Evolutionary conservation across 2,797 vertebrate species (phyloP), one percentile per base, ranked within the genome.

Genomic region (Ictinia mississippiensis): DNA sequence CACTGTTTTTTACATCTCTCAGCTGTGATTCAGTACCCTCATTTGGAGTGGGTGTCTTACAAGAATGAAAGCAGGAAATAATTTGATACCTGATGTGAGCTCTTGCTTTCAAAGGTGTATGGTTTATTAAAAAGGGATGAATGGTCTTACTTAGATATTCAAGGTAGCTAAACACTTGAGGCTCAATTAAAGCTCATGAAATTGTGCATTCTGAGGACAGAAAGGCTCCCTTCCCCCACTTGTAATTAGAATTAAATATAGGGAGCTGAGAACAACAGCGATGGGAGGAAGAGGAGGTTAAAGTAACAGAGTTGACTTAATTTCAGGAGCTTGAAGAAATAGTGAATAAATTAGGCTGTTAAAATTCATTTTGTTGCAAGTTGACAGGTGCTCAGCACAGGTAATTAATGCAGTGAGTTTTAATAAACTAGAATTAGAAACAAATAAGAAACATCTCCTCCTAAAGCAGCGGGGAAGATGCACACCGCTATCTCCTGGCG

Each of bases 41-140:
- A 78, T 79, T 70, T 31, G 13, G 45, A 89, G 21, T 37, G 21
- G 25, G 16, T 93, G 33, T 77, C 47, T 66, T 83, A 87, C 53
- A 84, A 88, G 50, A 81, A 84, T 62, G n/a, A 79, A 95, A 88
- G 65, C 68, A 91, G 35, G 71, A 94, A 95, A 92, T 77, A 82
- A 92, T 95, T 86, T 90, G 42, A 83, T 86, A 50, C 26, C 68
- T 88, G 28, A 74, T 72, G n/a, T 18, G 40, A 79, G 35, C 66
- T 93, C 49, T 47, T 93, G 62, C 74, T 90, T 89, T 95, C 78
- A 89, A 33, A 87, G 53, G 15, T 89, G 53, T 55, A 80, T 96
- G 94, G 73, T 92, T 96, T 97, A 94, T 96, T 96, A 87, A 89
- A 93, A 97, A 84, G 7, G 37, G 33, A 93, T 91, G 56, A 70